Conservation (phyloP, 2,113 vertebrate genomes). For the Ochotona princeps region DNA sequence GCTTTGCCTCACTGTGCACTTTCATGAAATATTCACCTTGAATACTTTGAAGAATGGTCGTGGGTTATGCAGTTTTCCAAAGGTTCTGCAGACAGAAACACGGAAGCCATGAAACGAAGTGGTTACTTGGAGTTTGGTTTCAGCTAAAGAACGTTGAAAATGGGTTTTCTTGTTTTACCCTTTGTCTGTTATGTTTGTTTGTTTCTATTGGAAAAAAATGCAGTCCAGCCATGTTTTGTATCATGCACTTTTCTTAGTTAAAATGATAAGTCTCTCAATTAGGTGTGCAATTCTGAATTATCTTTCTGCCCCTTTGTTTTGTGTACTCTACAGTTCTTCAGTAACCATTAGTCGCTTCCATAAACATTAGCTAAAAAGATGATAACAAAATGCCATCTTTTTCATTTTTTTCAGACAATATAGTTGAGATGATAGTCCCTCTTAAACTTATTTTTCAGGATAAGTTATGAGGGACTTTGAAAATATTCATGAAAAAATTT, state of each 20-base stretch:
- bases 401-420: background rate
- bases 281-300: background rate
- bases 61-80: slow-evolving; percentile 14
- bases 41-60: background rate
- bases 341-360: background rate
- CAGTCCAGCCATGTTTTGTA: background rate
- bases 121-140: background rate
- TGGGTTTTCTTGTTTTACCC: slow-evolving; percentile 1
- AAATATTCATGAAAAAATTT: no score
- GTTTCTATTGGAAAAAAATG: background rate
- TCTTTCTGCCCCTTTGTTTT: background rate
- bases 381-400: background rate
- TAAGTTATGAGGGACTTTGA: slow-evolving; percentile 43
- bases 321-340: background rate
- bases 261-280: slow-evolving; percentile 31
- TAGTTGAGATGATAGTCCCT: background rate
- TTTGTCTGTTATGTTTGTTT: background rate
- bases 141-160: background rate
- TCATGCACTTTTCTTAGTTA: background rate
- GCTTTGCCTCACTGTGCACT: background rate
- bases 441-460: slow-evolving; percentile 68
- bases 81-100: background rate
- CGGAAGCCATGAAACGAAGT: background rate
- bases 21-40: background rate
- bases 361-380: background rate